Conservation (phyloP, 1,140 invertebrate genomes). For the Ridgeia piscesae region DNA sequence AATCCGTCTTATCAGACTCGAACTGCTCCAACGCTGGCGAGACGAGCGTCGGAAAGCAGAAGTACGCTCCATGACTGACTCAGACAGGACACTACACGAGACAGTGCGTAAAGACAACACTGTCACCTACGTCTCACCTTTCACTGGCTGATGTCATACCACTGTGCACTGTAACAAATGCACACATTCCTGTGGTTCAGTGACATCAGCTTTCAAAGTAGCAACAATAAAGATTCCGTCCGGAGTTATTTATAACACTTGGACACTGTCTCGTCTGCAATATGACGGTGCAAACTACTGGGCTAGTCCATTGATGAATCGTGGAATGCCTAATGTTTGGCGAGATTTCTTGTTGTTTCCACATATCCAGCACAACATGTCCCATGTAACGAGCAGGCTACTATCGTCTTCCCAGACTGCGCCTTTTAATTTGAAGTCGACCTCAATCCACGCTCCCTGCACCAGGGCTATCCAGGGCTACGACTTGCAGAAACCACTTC, state of each 20-base stretch:
- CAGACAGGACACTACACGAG: background rate
- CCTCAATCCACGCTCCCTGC: background rate
- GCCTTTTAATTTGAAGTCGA: background rate
- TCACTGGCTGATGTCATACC: background rate
- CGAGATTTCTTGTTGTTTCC: background rate
- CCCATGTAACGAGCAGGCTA: background rate
- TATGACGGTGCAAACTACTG: background rate
- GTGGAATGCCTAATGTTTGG: background rate
- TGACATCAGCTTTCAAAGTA: background rate
- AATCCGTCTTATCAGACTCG: background rate
- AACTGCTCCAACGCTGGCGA: background rate
- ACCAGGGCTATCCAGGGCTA: background rate
- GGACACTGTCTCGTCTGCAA: background rate
- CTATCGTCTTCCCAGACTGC: background rate
- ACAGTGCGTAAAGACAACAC: background rate
- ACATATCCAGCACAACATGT: background rate
- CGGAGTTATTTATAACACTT: background rate
- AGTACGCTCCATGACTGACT: background rate
- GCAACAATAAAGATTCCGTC: background rate
- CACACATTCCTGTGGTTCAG: background rate
- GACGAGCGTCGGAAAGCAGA: background rate
- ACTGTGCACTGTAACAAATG: background rate
- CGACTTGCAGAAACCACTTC: background rate
- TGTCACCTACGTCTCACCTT: background rate
- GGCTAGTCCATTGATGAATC: background rate